phyloP scores from a whole-genome alignment of 2,888 invertebrate species.

The Drosophila nr. fundita region DNA sequence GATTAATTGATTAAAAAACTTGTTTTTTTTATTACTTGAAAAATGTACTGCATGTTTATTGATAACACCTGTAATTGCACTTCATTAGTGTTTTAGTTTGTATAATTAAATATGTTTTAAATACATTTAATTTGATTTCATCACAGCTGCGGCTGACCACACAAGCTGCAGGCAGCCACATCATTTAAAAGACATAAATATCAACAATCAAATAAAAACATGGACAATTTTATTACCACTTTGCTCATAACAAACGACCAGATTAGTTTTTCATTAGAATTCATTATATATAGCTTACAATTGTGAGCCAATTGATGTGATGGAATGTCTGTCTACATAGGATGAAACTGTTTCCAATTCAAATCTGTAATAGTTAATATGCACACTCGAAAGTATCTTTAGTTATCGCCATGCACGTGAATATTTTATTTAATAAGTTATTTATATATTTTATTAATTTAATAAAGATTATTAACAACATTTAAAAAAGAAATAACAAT shows the following conservation, averaged over 20 bases:
- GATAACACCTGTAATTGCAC: not conserved
- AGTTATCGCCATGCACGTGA: too few relatives aligned
- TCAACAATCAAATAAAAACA: not conserved
- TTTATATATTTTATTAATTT: not conserved
- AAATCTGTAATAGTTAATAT: not conserved
- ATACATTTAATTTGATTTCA: slow-evolving; percentile 8
- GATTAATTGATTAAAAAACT: not conserved
- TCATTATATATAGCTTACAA: not conserved
- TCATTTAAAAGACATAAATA: not conserved
- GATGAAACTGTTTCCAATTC: not conserved
- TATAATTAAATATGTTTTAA: slow-evolving; percentile 12
- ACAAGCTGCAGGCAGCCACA: not conserved
- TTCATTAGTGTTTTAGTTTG: slow-evolving; percentile 5
- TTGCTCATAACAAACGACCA: not conserved
- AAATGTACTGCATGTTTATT: not conserved
- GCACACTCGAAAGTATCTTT: too few relatives aligned
- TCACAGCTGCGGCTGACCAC: slow-evolving; percentile 27
- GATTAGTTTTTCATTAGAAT: not conserved
- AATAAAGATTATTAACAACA: too few relatives aligned
- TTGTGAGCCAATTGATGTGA: not conserved
- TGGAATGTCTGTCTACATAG: not conserved
- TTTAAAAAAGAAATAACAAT: too few relatives aligned
- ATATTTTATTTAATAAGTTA: too few relatives aligned
- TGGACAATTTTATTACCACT: not conserved
- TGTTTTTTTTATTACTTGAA: not conserved